Base-by-base conservation (phyloP, 1,140 invertebrate species). In the Drosophila sucinea region DNA sequence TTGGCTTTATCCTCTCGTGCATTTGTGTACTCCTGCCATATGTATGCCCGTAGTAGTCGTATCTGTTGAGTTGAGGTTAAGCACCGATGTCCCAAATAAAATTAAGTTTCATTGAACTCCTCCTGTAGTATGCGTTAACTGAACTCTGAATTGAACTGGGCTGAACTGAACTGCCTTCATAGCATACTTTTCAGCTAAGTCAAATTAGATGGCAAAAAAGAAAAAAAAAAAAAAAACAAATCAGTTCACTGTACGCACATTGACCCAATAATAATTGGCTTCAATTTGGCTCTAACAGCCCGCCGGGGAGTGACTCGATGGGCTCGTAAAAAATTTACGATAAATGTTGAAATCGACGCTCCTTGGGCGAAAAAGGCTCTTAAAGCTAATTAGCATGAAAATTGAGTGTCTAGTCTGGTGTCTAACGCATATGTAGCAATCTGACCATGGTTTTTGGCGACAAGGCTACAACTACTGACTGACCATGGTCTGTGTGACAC, bases 221-320 rank as follows among this genome's bases (percentile, higher is more conserved):
- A 55, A 77, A 41, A 67, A 1, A 3, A 30, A 0, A 60, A 55
- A 77, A 41, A 67, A 30, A 3, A 30, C 2, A 60, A 80, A 77
- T 84, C 73, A 76, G 81, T 85, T 85, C 77, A 85, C 11, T 69
- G 60, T 65, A 75, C 77, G 74, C 74, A 81, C 74, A 75, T 85
- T 85, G 82, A 85, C 82, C 82, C 70, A 85, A 81, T 79, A 85
- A 81, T 79, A 85, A 81, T 86, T 81, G 82, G 32, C 66, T 30
- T 51, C 35, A 60, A 44, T 67, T 62, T 32, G 2, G 1, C 32
- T 27, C 35, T 41, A 56, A 63, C 4, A n/a, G 35, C 51, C 7
- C 62, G n/a, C 3, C 23, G 17, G 67, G 27, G 47, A 54, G 35
- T n/a, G 27, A 62, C 25, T 10, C 35, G 17, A 30, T 51, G 38